These are phyloP conservation scores for Labeo rohita DNA, from an alignment of 2,113 vertebrate genomes.

Conservation along the genomic window DNA sequence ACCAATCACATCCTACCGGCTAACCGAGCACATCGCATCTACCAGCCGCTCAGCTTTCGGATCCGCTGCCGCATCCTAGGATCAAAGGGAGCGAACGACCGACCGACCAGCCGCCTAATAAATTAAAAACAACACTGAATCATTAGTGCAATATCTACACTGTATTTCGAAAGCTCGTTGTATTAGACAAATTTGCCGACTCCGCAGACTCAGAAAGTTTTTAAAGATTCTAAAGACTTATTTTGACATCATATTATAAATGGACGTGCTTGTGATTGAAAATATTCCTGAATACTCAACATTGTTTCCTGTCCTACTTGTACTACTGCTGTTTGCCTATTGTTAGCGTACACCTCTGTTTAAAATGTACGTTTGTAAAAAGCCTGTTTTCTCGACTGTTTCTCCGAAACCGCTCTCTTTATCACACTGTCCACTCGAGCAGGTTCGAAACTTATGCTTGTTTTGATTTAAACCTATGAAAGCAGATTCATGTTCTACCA, in stretches of 20 bases:
- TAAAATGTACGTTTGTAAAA: conserved; percentile 52
- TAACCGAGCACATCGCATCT: conserved; percentile 47
- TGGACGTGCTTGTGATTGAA: conserved; percentile 54
- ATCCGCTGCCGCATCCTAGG: conserved; percentile 52
- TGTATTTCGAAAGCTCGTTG: conserved; percentile 41
- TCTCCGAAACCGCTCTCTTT: conserved; percentile 43
- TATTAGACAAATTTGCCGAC: conserved; percentile 34
- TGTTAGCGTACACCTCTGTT: conserved; percentile 42
- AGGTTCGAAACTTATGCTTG: conserved; percentile 51
- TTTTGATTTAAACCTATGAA: conserved; percentile 46
- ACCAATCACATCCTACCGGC: conserved; percentile 52
- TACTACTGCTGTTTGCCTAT: conserved; percentile 52
- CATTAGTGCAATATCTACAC: conserved; percentile 40
- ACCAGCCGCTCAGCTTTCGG: conserved; percentile 48
- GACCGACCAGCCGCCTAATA: conserved; percentile 37
- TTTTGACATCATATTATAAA: conserved; percentile 45
- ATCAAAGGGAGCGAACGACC: conserved; percentile 49
- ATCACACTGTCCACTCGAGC: conserved; percentile 39
- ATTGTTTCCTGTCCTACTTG: conserved; percentile 51
- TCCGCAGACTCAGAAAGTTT: conserved; percentile 47
- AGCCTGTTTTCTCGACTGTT: conserved; percentile 48
- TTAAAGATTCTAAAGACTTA: conserved; percentile 43
- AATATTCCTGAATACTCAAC: conserved; percentile 43
- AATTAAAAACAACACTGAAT: conserved; percentile 46
- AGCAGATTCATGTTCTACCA: conserved; percentile 52